Conservation (phyloP, 2,113 vertebrate genomes). For the Clarias magur region DNA sequence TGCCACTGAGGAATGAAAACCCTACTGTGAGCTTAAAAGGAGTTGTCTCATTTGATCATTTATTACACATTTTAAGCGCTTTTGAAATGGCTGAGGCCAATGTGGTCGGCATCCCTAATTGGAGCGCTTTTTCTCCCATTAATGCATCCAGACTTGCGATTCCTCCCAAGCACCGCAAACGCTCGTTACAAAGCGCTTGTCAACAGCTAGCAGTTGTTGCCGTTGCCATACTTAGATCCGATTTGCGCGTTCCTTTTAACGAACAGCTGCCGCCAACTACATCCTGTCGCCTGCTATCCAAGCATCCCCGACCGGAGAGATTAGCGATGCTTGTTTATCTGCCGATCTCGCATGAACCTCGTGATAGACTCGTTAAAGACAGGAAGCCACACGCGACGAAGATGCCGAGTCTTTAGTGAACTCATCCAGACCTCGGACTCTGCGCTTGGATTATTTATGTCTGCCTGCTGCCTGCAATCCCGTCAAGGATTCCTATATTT, state of each 20-base stretch:
- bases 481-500: conserved; percentile 41
- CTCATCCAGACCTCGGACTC: conserved; percentile 14
- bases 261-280: conserved; percentile 71
- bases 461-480: conserved; percentile 26
- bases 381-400: conserved; percentile 26
- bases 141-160: conserved; percentile 74
- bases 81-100: conserved; percentile 74
- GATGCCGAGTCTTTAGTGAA: conserved; percentile 34
- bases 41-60: conserved; percentile 79
- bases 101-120: conserved; percentile 73
- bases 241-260: conserved; percentile 57
- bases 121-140: conserved; percentile 70
- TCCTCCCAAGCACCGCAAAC: conserved; percentile 63
- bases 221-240: conserved; percentile 65
- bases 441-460: conserved; percentile 62
- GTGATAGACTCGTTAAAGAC: conserved; percentile 62
- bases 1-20: conserved; percentile 72
- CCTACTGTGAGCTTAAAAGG: conserved; percentile 72
- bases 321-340: conserved; percentile 71
- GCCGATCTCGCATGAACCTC: conserved; percentile 68
- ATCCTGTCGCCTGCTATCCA: conserved; percentile 67
- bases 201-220: conserved; percentile 73
- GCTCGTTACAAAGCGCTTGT: conserved; percentile 73
- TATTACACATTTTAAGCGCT: conserved; percentile 78
- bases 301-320: conserved; percentile 74